Conservation (phyloP, 1,140 invertebrate genomes). For the Parapsyche elsis region DNA sequence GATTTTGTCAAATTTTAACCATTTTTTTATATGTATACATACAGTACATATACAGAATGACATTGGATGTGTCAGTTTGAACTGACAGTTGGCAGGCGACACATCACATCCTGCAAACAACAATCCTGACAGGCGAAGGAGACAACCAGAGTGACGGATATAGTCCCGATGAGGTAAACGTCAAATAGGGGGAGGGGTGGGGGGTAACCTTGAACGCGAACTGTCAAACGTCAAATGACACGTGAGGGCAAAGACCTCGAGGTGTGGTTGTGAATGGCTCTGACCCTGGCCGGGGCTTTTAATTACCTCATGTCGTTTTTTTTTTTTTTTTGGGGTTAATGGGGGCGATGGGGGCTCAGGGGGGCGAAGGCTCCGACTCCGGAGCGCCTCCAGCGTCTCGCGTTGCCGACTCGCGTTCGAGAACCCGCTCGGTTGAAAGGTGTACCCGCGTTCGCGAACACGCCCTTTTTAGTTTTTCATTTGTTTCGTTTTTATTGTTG, state of each 20-base stretch:
- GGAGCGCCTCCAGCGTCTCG: not conserved
- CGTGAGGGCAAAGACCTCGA: not conserved
- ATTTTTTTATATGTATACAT: no score
- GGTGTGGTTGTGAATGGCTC: not conserved
- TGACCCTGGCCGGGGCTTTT: not conserved
- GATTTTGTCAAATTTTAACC: no score
- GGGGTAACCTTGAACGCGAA: not conserved
- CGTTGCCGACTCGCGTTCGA: not conserved
- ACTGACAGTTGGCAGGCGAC: not conserved
- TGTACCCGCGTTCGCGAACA: not conserved
- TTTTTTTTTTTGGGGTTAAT: not conserved
- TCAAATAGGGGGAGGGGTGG: not conserved
- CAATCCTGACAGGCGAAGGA: no score
- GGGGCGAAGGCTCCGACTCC: constrained; percentile 8
- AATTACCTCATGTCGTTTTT: not conserved
- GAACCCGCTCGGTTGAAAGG: not conserved
- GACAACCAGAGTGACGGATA: no score
- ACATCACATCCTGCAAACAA: not conserved
- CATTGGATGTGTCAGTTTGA: no score
- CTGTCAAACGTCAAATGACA: not conserved
- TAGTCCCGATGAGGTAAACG: no score
- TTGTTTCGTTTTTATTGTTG: no score
- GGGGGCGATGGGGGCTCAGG: not conserved
- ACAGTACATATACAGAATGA: no score
- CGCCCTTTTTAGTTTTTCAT: not conserved